Base-by-base conservation (phyloP, 2,888 invertebrate species). In the Meganola albula region DNA sequence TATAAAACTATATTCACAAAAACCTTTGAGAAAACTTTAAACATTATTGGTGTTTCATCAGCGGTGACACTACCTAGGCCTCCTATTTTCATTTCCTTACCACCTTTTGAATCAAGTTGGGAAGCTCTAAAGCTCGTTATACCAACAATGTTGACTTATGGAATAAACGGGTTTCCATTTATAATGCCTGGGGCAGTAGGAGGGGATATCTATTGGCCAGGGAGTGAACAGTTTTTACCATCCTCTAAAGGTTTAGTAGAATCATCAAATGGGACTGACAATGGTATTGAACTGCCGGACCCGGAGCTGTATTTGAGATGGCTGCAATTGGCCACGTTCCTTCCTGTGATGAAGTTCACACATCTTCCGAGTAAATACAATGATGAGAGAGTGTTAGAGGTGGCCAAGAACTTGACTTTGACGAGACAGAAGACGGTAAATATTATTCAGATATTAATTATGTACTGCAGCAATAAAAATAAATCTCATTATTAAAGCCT, bases 161-260 rank as follows among this genome's bases (percentile, higher is more conserved):
- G 97, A 0, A 89, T 97, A 11, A 91, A 95, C 28, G 98, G 98
- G 0, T 98, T 94, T 74, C 97, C 97, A 0, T 97, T 97, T 57
- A 89, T 97, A 24, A 91, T 98, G 86, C 96, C 97, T 0, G 97
- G 98, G 0, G 93, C 97, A 3, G 95, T 98, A 0, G 98, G 98
- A 0, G 98, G 97, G 0, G 96, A 96, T 55, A 92, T 92, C 23
- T 88, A 90, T 27, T 84, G 91, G 42, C 89, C 90, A 2, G 87
- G 88, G 1, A 80, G 80, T 26, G 84, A 89, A 10, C 89, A 89
- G 37, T 88, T 83, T 58, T 68, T 82, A 42, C 82, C 84, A 27
- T 87, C 73, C 37, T 86, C 88, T 31, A 88, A 80, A 55, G 89
- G 82, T 31, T 76, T 58, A 7, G 44, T 61, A 27, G 80, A 75